Evolutionary conservation across 1,140 invertebrate species (phyloP).

Genomic region (Pogonomyrmex californicus): DNA sequence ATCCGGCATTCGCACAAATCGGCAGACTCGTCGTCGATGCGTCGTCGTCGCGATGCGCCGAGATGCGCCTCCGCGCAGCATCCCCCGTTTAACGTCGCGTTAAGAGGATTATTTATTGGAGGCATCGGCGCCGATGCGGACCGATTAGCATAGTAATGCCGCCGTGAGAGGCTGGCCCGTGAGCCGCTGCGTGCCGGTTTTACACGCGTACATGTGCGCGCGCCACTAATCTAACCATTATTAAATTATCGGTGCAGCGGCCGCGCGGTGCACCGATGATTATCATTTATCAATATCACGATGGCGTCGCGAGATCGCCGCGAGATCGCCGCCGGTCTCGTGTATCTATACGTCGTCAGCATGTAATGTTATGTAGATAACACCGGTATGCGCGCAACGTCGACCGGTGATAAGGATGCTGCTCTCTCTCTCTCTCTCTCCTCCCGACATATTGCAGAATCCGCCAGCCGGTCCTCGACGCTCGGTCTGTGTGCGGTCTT

Average conservation of each 20-base stretch:
- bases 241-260: constrained; percentile 75
- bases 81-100: constrained; percentile 60
- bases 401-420: constrained; percentile 56
- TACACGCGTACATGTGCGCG: constrained; percentile 17
- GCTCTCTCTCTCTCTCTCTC: neutral
- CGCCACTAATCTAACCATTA: constrained; percentile 75
- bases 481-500: neutral
- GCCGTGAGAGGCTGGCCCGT: constrained; percentile 17
- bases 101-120: constrained; percentile 78
- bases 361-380: constrained; percentile 73
- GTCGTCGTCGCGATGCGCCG: neutral
- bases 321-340: constrained; percentile 26
- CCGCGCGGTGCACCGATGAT: constrained; percentile 52
- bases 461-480: neutral
- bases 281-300: constrained; percentile 78
- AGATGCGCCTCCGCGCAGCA: neutral
- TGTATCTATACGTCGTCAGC: constrained; percentile 62
- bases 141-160: constrained; percentile 78
- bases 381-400: constrained; percentile 69
- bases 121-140: constrained; percentile 67
- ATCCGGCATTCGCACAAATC: constrained; percentile 45
- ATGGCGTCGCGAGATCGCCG: constrained; percentile 17
- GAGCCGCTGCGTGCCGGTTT: constrained; percentile 8
- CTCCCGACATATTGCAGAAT: neutral
- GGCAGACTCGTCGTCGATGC: constrained; percentile 10